phyloP scores from a whole-genome alignment of 2,888 invertebrate genomes.

The Griposia aprilina region DNA sequence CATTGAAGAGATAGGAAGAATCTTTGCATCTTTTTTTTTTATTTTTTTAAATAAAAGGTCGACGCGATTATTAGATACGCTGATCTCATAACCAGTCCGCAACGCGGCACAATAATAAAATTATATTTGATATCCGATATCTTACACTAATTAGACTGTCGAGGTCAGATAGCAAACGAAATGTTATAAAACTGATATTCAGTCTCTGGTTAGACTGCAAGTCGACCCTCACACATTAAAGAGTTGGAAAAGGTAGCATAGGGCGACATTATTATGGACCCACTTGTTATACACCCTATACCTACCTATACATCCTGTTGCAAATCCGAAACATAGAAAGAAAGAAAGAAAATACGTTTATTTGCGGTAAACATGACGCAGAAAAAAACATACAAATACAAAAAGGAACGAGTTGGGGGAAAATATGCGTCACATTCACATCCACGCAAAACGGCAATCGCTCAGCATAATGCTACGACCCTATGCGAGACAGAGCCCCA shows the following conservation, averaged over 20 bases:
- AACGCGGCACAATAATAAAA: constrained; percentile 2
- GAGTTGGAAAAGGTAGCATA: neutral
- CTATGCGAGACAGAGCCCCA: too few species aligned
- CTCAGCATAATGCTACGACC: too few species aligned
- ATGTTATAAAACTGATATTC: neutral
- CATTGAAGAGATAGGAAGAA: neutral
- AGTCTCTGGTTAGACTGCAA: neutral
- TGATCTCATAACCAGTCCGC: constrained; percentile 2
- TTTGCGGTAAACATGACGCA: too few species aligned
- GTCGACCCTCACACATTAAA: neutral
- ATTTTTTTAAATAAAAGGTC: neutral
- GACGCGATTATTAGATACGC: neutral
- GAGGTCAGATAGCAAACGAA: constrained; percentile 23
- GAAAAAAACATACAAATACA: too few species aligned
- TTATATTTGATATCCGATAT: constrained; percentile 38
- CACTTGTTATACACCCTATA: neutral
- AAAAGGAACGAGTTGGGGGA: too few species aligned
- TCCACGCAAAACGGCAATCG: too few species aligned
- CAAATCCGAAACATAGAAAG: neutral
- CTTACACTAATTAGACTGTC: constrained; percentile 32
- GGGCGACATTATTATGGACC: neutral
- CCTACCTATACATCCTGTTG: neutral
- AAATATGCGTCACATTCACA: too few species aligned
- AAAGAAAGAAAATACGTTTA: too few species aligned
- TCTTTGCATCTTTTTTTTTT: neutral